phyloP scores from a whole-genome alignment of 2,888 invertebrate genomes.

The Callosobruchus maculatus region DNA sequence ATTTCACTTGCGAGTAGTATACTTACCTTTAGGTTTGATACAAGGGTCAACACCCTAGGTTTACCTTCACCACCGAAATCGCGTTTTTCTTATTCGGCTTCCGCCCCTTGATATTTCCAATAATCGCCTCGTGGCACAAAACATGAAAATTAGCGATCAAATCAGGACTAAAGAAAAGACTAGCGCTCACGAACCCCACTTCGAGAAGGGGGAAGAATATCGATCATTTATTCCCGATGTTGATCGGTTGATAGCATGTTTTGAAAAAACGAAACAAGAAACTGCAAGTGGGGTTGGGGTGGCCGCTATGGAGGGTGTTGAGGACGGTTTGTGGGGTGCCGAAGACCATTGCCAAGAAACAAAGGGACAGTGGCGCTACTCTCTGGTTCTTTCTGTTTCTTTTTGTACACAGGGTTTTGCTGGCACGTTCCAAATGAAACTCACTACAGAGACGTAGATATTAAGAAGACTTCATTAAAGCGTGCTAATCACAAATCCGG shows the following conservation, averaged over 20 bases:
- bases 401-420: too few relatives aligned
- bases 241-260: constrained; percentile 24
- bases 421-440: too few relatives aligned
- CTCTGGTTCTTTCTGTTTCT: neutral
- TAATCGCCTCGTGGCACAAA: neutral
- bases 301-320: constrained; percentile 19
- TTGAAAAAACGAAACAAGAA: constrained; percentile 17
- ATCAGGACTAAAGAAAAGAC: neutral
- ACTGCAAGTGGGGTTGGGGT: constrained; percentile 10
- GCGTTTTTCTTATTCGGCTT: neutral
- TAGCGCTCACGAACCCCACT: neutral
- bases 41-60: neutral
- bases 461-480: too few relatives aligned
- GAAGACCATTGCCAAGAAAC: constrained; percentile 24
- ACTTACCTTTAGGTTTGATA: too few relatives aligned
- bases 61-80: neutral
- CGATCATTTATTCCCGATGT: constrained; percentile 28
- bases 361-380: constrained; percentile 4
- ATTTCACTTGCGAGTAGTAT: too few relatives aligned
- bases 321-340: constrained; percentile 20
- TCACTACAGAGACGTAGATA: too few relatives aligned
- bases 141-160: neutral
- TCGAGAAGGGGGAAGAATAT: neutral
- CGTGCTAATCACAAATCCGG: too few relatives aligned
- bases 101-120: neutral